phyloP scores from a whole-genome alignment of 1,140 invertebrate species.

The Lasioglossum baleicum region DNA sequence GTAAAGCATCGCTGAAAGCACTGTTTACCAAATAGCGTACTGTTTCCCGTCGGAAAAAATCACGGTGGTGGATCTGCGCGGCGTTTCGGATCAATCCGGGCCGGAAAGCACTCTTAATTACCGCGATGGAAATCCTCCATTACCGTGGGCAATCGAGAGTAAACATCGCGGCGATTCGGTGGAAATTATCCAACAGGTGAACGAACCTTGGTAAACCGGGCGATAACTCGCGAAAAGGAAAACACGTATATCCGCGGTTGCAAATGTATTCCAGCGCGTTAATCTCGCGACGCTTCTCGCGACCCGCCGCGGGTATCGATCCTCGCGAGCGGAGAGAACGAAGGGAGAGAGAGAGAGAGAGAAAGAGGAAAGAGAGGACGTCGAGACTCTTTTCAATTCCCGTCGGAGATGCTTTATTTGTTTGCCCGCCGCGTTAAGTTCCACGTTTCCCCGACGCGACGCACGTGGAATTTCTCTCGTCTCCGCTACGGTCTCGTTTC shows the following conservation, averaged over 20 bases:
- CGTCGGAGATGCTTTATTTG: constrained; percentile 44
- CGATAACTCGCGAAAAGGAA: not conserved
- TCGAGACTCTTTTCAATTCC: constrained; percentile 27
- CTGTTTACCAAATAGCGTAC: too few species aligned
- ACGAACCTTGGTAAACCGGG: constrained; percentile 3
- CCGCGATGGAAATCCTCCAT: constrained; percentile 37
- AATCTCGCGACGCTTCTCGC: constrained; percentile 30
- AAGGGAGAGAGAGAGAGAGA: too few species aligned
- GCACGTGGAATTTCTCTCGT: constrained; percentile 18
- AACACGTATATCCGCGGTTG: not conserved
- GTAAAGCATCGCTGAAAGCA: too few species aligned
- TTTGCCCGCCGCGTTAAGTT: constrained; percentile 26
- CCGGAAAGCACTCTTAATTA: constrained; percentile 9
- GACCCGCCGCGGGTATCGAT: constrained; percentile 32
- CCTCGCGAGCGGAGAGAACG: not conserved
- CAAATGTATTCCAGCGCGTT: constrained; percentile 15
- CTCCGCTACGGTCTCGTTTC: not conserved
- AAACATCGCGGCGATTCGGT: constrained; percentile 27
- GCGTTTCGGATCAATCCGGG: too few species aligned
- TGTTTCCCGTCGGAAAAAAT: too few species aligned
- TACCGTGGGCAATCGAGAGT: constrained; percentile 29
- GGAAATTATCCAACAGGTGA: constrained; percentile 40
- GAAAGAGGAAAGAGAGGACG: not conserved
- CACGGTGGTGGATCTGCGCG: too few species aligned
- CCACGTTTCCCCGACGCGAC: constrained; percentile 22